A percentile compares a stretch with the other conserved stretches of the same genome.
Conservation (phyloP, 1,140 invertebrate species). For the Leptestheria dahalacensis region DNA sequence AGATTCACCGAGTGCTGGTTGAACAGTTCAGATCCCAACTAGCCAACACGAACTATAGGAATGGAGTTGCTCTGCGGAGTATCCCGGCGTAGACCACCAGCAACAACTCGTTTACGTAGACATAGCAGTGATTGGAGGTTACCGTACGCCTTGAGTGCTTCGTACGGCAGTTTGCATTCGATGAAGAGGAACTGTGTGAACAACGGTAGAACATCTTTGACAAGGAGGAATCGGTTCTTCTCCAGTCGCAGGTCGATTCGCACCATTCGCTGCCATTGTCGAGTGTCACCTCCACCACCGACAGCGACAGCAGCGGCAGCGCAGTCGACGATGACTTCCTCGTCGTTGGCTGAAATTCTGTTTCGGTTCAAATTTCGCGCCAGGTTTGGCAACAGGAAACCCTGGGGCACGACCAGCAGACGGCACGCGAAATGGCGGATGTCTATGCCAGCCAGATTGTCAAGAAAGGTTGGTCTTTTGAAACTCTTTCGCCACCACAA, state of each 20-base stretch:
- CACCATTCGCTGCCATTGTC: background rate
- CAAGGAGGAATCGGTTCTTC: background rate
- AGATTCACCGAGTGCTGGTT: too few species aligned
- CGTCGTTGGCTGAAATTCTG: background rate
- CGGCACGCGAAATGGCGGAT: background rate
- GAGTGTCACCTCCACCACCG: background rate
- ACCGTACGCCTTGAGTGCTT: background rate
- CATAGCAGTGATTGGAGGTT: background rate
- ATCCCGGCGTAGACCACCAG: background rate
- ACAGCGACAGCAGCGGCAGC: background rate
- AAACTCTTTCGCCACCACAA: too few species aligned
- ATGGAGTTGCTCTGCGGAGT: background rate
- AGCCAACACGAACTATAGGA: too few species aligned
- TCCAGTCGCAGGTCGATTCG: background rate
- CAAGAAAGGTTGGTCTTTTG: background rate
- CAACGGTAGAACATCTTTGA: too few species aligned
- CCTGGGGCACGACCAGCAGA: too few species aligned
- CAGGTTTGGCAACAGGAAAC: background rate
- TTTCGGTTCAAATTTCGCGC: background rate
- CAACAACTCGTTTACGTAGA: background rate
- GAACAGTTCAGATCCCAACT: too few species aligned
- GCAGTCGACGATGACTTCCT: background rate
- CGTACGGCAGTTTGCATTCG: background rate
- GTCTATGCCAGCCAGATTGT: background rate
- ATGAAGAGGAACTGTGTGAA: background rate